These are phyloP conservation scores for Rallus crepitans DNA, from an alignment of 2,797 vertebrate species.

Conservation along the genomic window DNA sequence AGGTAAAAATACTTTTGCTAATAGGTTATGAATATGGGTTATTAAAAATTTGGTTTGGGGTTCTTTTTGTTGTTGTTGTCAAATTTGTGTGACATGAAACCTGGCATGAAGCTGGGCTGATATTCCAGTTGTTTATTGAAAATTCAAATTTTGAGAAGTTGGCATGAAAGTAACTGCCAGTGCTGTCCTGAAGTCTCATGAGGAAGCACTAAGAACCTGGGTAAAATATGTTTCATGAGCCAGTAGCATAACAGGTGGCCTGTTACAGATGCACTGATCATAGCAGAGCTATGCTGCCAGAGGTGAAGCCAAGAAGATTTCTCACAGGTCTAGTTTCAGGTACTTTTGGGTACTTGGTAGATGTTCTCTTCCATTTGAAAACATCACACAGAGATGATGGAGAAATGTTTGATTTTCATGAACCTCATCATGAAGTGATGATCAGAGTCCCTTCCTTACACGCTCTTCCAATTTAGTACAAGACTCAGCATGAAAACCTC, in stretches of 20 bases:
- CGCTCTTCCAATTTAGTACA: neutral
- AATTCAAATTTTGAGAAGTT: neutral
- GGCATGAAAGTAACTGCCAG: neutral
- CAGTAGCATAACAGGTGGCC: neutral
- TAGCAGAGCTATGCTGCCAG: neutral
- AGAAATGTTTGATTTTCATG: neutral
- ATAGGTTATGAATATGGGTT: neutral
- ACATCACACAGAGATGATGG: neutral
- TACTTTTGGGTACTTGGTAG: neutral
- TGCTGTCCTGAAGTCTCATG: neutral
- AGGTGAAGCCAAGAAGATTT: neutral
- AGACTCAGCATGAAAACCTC: neutral
- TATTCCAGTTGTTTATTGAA: neutral
- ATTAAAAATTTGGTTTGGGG: neutral
- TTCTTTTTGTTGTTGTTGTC: neutral
- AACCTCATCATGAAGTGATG: rapidly evolving
- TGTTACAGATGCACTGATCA: neutral
- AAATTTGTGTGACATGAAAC: neutral
- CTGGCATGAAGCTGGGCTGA: rapidly evolving
- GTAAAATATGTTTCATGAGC: neutral
- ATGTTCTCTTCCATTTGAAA: neutral
- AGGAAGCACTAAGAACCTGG: neutral
- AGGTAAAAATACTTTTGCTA: neutral
- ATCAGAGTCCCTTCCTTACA: neutral
- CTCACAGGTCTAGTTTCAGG: neutral